A percentile compares a stretch with the other conserved stretches of the same genome.
phyloP scores from a whole-genome alignment of 92 coral and sea anemone genomes.

The Epizoanthus stellaris region DNA sequence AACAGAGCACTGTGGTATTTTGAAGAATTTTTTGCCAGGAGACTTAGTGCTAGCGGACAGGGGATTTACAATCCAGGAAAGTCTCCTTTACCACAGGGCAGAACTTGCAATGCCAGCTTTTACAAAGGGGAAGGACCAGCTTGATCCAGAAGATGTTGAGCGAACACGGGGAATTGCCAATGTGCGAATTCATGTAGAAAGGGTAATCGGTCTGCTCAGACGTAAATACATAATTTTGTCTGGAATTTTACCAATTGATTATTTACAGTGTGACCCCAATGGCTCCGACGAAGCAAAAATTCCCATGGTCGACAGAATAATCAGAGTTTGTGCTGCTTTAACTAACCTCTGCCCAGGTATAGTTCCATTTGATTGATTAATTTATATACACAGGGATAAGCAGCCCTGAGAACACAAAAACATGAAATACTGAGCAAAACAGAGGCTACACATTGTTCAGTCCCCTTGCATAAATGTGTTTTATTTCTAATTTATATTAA shows the following conservation, averaged over 20 bases:
- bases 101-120: conserved; percentile 65
- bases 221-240: conserved; percentile 52
- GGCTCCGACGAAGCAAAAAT: conserved; percentile 52
- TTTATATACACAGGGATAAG: too few relatives aligned
- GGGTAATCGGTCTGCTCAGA: conserved; percentile 58
- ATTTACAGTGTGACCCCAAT: conserved; percentile 33
- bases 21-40: conserved; percentile 65
- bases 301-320: conserved; percentile 55
- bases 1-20: conserved; percentile 62
- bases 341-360: conserved; percentile 47
- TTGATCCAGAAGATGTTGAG: conserved; percentile 64
- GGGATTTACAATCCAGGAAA: conserved; percentile 45
- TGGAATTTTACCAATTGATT: conserved; percentile 55
- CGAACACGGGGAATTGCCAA: conserved; percentile 61
- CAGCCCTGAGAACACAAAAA: too few relatives aligned
- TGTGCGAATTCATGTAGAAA: conserved; percentile 64
- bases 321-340: conserved; percentile 50
- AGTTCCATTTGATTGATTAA: conserved; percentile 32
- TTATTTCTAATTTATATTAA: too few relatives aligned
- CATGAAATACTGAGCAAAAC: too few relatives aligned
- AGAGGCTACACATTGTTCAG: too few relatives aligned
- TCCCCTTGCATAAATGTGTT: too few relatives aligned
- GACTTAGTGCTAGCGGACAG: conserved; percentile 55
- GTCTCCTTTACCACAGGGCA: conserved; percentile 51
- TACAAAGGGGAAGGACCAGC: conserved; percentile 59